Percentiles rank a stretch among this genome's conserved stretches.
phyloP scores from a whole-genome alignment of 2,113 vertebrate genomes.

The Oncorhynchus nerka region DNA sequence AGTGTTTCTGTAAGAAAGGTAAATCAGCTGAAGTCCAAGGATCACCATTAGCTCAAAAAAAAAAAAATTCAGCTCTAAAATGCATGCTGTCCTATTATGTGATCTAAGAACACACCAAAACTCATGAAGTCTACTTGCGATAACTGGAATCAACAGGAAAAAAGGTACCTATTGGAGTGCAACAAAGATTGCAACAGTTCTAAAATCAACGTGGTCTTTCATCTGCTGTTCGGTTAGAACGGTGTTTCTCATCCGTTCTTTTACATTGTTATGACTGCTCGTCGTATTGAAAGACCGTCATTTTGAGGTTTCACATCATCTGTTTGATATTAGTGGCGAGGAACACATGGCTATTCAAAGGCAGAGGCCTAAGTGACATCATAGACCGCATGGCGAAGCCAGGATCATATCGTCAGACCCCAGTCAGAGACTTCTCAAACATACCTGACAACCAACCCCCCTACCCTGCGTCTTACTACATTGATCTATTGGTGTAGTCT shows the following conservation, averaged over 20 bases:
- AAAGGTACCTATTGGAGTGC: neutral
- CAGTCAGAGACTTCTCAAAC: slow-evolving; percentile 51
- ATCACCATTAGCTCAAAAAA: too few species aligned
- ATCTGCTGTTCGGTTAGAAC: slow-evolving; percentile 43
- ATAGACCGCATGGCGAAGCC: slow-evolving; percentile 72
- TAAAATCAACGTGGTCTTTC: slow-evolving; percentile 3
- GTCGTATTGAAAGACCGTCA: slow-evolving; percentile 78
- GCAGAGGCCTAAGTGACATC: slow-evolving; percentile 75
- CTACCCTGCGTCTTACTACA: neutral
- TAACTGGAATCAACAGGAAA: too few species aligned
- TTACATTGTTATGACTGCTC: slow-evolving; percentile 80
- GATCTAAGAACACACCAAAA: too few species aligned
- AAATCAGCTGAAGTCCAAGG: too few species aligned
- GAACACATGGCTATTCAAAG: slow-evolving; percentile 80
- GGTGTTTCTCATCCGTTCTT: slow-evolving; percentile 73
- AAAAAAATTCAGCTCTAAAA: too few species aligned
- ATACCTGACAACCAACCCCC: slow-evolving; percentile 57
- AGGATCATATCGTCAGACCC: slow-evolving; percentile 66
- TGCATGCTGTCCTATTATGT: too few species aligned
- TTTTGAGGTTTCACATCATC: slow-evolving; percentile 78
- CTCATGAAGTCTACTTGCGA: too few species aligned
- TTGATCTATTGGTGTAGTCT: neutral
- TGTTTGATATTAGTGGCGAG: slow-evolving; percentile 83
- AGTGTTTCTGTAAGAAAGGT: too few species aligned
- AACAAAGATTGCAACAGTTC: slow-evolving; percentile 26